Conservation (phyloP, 2,888 invertebrate species). For the Philonicus albiceps region DNA sequence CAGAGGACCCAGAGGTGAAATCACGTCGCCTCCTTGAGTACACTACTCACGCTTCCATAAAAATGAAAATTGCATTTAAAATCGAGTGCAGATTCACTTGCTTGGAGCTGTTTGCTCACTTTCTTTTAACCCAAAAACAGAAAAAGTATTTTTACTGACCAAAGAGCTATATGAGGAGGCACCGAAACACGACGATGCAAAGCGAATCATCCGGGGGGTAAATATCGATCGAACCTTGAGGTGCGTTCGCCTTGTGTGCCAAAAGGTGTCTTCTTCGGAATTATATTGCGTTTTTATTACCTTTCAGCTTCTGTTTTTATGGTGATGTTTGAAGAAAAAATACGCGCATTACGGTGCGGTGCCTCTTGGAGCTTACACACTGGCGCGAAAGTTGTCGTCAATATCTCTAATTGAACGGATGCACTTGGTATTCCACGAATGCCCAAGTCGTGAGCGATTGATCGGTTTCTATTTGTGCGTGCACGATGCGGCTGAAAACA, state of each 20-base stretch:
- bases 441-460: conserved; percentile 15
- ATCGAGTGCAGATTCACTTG: conserved; percentile 23
- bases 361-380: background rate
- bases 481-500: background rate
- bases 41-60: background rate
- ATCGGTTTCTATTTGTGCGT: conserved; percentile 30
- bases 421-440: conserved; percentile 36
- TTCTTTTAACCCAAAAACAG: conserved; percentile 20
- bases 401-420: conserved; percentile 16
- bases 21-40: background rate
- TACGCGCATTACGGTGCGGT: background rate
- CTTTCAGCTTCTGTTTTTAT: background rate
- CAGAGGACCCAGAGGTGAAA: background rate
- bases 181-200: background rate
- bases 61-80: background rate
- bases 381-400: conserved; percentile 34
- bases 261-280: background rate
- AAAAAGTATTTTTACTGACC: background rate
- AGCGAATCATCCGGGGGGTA: background rate
- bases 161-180: background rate
- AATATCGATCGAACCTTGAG: background rate
- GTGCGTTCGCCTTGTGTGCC: background rate
- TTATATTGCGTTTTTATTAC: background rate
- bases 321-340: background rate
- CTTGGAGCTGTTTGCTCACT: background rate